These are phyloP conservation scores for Ceratina japonica DNA, from an alignment of 1,140 invertebrate genomes.

Conservation along the genomic window DNA sequence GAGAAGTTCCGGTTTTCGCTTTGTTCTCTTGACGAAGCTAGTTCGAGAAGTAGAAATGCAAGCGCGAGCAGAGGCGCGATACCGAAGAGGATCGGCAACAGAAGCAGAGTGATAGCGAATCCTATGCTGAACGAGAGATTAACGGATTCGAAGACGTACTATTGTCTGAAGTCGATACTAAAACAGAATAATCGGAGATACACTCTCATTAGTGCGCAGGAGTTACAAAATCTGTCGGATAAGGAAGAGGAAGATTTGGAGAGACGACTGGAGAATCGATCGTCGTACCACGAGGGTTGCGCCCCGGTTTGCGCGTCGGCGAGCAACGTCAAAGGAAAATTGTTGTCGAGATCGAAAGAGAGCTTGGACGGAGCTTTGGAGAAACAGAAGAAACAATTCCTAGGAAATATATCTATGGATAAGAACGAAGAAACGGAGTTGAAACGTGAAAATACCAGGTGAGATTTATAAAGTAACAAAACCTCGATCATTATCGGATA, in stretches of 20 bases:
- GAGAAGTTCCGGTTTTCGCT: slow-evolving; percentile 5
- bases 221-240: slow-evolving; percentile 68
- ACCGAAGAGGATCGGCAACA: slow-evolving; percentile 54
- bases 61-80: slow-evolving; percentile 63
- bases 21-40: slow-evolving; percentile 41
- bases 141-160: slow-evolving; percentile 71
- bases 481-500: no score
- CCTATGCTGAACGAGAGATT: slow-evolving; percentile 65
- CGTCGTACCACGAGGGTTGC: slow-evolving; percentile 30
- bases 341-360: slow-evolving; percentile 42
- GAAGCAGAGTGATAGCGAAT: slow-evolving; percentile 67
- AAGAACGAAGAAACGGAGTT: slow-evolving; percentile 11
- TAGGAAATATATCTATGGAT: slow-evolving; percentile 7
- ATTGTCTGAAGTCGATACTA: slow-evolving; percentile 75
- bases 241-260: slow-evolving; percentile 23
- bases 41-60: background rate
- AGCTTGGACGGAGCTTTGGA: slow-evolving; percentile 22
- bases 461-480: background rate
- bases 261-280: background rate
- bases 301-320: background rate
- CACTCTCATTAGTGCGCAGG: slow-evolving; percentile 71
- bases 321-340: background rate
- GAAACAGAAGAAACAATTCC: slow-evolving; percentile 36
- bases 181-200: slow-evolving; percentile 74
- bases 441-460: slow-evolving; percentile 46